These are phyloP conservation scores for Trochalopteron elliotii DNA, from an alignment of 2,113 vertebrate species.

Conservation along the genomic window DNA sequence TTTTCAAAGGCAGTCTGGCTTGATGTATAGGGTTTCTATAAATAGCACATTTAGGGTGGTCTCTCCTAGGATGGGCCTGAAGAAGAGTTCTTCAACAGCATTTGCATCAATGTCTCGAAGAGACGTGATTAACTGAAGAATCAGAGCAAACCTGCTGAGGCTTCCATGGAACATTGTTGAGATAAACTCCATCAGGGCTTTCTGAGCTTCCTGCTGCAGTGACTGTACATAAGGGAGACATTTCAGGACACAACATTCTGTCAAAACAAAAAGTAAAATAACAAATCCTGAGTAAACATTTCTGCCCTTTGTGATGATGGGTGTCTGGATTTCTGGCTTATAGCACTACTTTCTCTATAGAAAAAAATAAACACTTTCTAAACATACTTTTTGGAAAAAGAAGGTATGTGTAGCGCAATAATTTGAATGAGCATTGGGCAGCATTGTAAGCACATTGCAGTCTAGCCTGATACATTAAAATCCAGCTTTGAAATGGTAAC, in stretches of 20 bases:
- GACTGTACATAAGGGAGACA: conserved; percentile 34
- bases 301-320: background rate
- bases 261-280: conserved; percentile 11
- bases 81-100: conserved; percentile 49
- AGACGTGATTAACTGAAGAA: background rate
- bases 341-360: background rate
- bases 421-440: background rate
- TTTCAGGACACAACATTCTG: background rate
- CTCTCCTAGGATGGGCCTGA: conserved; percentile 31
- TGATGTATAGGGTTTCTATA: conserved; percentile 15
- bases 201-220: conserved; percentile 53
- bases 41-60: conserved; percentile 21
- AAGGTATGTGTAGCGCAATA: background rate
- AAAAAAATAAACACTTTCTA: background rate
- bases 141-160: background rate
- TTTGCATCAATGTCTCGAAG: background rate
- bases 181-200: conserved; percentile 37
- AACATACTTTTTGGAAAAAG: background rate
- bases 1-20: background rate
- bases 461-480: background rate
- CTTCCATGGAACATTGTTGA: background rate
- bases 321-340: background rate
- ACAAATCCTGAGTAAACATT: background rate
- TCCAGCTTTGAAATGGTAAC: background rate
- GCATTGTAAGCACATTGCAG: background rate